Percentiles rank a stretch among this genome's conserved stretches.
phyloP scores from a whole-genome alignment of 2,797 vertebrate species.

The Chaunax sp. region DNA sequence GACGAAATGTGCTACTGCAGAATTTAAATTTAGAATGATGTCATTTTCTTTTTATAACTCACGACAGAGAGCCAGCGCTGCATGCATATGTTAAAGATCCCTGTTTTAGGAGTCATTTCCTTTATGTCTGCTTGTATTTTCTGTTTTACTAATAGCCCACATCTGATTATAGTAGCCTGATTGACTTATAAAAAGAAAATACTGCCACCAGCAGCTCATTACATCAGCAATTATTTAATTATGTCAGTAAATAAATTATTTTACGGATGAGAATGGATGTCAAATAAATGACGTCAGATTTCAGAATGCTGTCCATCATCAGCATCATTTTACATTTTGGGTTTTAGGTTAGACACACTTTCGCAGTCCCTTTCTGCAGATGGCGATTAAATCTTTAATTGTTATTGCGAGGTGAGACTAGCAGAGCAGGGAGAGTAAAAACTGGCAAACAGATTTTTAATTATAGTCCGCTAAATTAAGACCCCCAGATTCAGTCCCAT shows the following conservation, averaged over 20 bases:
- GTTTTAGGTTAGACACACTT: conserved; percentile 73
- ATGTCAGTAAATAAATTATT: conserved; percentile 46
- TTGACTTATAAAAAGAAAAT: conserved; percentile 32
- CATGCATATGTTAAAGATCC: background rate
- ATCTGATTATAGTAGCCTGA: too few relatives aligned
- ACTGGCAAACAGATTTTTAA: conserved; percentile 84
- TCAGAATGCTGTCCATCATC: conserved; percentile 41
- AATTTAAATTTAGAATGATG: conserved; percentile 36
- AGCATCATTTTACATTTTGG: conserved; percentile 60
- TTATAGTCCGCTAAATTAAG: conserved; percentile 84
- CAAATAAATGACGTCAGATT: conserved; percentile 41
- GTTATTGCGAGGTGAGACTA: conserved; percentile 71
- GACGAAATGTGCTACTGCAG: conserved; percentile 34
- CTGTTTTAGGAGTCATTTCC: conserved; percentile 8
- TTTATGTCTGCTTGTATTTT: background rate
- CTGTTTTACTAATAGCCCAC: conserved; percentile 6
- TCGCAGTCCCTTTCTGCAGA: conserved; percentile 74
- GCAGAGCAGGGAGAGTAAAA: conserved; percentile 66
- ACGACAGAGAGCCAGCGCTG: background rate
- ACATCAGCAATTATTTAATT: conserved; percentile 44
- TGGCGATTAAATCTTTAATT: conserved; percentile 85
- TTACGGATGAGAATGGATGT: conserved; percentile 38
- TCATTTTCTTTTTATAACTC: conserved; percentile 3
- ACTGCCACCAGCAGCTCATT: conserved; percentile 35
- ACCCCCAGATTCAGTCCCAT: conserved; percentile 70